phyloP scores from a whole-genome alignment of 2,113 vertebrate species.

The Myrmophylax atrothorax region DNA sequence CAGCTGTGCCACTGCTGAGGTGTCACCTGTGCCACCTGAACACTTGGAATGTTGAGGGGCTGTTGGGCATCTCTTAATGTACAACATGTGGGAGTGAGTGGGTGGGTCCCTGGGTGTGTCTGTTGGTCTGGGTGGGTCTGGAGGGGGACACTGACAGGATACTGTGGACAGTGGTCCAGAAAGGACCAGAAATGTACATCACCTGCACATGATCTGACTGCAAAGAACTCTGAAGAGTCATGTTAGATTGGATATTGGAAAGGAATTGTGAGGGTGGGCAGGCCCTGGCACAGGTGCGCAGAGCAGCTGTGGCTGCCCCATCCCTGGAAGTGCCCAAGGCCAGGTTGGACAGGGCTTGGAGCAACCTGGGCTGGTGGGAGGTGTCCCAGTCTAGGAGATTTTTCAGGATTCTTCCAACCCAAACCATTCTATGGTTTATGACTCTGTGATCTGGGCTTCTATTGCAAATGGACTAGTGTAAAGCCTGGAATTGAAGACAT shows the following conservation, averaged over 20 bases:
- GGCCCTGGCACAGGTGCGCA: background rate
- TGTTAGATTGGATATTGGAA: background rate
- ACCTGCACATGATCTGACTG: background rate
- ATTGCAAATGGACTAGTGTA: too few species aligned
- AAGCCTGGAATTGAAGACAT: too few species aligned
- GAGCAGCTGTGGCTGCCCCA: background rate
- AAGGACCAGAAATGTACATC: background rate
- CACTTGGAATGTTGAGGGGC: background rate
- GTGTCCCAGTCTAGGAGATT: background rate
- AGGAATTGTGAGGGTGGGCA: background rate
- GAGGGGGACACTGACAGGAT: background rate
- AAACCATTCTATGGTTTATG: too few species aligned
- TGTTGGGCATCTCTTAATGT: background rate
- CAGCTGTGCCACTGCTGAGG: background rate
- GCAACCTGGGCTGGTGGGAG: background rate
- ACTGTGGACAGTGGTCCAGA: background rate
- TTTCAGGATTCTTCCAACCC: too few species aligned
- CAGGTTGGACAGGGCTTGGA: background rate
- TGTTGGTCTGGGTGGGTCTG: background rate
- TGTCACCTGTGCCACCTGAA: background rate
- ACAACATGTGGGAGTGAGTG: rapidly evolving
- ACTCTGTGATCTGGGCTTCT: too few species aligned
- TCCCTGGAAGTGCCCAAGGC: background rate
- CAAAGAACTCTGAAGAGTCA: background rate
- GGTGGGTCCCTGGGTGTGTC: background rate